Base-by-base conservation (phyloP, 2,888 invertebrate species). In the Diadromus collaris region DNA sequence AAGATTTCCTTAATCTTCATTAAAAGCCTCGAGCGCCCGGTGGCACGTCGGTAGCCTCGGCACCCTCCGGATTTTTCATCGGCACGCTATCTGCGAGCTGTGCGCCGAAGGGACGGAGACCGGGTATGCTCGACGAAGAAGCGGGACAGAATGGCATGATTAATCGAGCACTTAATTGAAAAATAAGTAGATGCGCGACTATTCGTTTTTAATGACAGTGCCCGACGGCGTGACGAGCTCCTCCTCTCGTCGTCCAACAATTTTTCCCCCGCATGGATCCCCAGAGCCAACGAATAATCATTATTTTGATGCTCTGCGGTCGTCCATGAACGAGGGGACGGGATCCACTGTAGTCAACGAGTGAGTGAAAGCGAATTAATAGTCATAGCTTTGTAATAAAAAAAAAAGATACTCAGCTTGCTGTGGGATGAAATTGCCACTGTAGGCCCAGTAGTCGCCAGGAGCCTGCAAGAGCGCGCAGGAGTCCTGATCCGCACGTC, bases 131-230 rank as follows among this genome's bases (percentile, higher is more conserved):
- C 48, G 65, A 44, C 63, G 19, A 75, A 48, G 41, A 75, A 64
- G 69, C 60, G 80, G 67, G 68, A 44, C n/a, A 61, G 68, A 61
- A 68, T 69, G 48, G 44, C 72, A 78, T 85, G 85, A 86, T 86
- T 84, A 85, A 86, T 86, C 80, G 84, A 82, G 51, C 51, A 72
- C 58, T 81, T 85, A 81, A 86, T 86, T 83, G 85, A 84, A 84
- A 84, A 84, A 81, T 84, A 84, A 84, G 83, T 83, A 80, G 80
- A 82, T 80, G 81, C 77, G 72, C 78, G 80, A 80, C 67, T 80
- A 65, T 77, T 78, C 63, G 68, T 68, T 75, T 80, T 73, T 79
- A 82, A 85, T 80, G 83, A 82, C 77, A 75, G 64, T 70, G 58
- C 64, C 60, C 64, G 70, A 64, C 41, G 77, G 58, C 67, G 79